Percentiles rank a stretch among this genome's conserved stretches.
Conservation (phyloP, 2,888 invertebrate species). For the Meteorus colon region DNA sequence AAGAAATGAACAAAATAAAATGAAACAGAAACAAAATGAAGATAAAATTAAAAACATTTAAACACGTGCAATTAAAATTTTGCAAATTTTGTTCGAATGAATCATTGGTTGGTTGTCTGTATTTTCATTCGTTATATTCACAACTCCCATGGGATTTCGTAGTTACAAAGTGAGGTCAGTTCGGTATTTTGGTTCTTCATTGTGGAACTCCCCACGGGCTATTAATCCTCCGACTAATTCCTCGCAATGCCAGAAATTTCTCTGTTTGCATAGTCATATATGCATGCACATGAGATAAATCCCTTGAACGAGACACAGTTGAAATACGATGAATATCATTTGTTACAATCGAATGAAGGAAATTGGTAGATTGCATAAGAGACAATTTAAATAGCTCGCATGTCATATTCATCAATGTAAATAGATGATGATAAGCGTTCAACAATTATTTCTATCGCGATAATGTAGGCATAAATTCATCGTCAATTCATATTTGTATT, state of each 20-base stretch:
- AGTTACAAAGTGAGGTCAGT: slow-evolving; percentile 6
- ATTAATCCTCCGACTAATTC: slow-evolving; percentile 22
- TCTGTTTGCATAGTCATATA: not conserved
- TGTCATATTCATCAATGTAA: too few relatives aligned
- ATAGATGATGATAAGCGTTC: too few relatives aligned
- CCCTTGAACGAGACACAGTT: not conserved
- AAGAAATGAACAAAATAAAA: not conserved
- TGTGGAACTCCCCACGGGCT: not conserved
- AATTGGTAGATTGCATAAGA: not conserved
- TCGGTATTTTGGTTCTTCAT: slow-evolving; percentile 1
- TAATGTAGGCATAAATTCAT: too few relatives aligned
- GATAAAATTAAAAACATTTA: not conserved
- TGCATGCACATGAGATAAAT: not conserved
- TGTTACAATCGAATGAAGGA: not conserved
- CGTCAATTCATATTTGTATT: too few relatives aligned
- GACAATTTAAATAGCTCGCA: not conserved
- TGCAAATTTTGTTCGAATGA: not conserved
- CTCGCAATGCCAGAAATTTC: slow-evolving; percentile 6
- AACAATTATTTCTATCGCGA: too few relatives aligned
- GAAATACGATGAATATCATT: not conserved
- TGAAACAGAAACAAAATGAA: not conserved
- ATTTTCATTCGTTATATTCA: not conserved
- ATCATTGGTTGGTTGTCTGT: not conserved
- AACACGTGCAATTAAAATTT: not conserved
- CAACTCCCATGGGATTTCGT: slow-evolving; percentile 6